Percentiles rank a stretch among this genome's conserved stretches.
These are phyloP conservation scores for Monomorium pharaonis DNA, from an alignment of 1,140 invertebrate species.

Conservation along the genomic window DNA sequence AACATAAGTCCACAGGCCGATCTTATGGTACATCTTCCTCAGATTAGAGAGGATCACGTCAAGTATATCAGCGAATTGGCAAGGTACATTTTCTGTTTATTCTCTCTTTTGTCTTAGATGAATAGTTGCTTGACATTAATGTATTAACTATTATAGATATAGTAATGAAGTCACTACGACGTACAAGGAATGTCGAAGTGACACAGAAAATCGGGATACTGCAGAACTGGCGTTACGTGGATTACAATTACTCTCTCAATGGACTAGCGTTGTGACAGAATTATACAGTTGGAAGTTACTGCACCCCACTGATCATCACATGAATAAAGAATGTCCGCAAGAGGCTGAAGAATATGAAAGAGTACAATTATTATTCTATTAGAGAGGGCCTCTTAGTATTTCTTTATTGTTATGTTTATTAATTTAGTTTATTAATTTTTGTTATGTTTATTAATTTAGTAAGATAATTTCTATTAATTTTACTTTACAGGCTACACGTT, in stretches of 20 bases:
- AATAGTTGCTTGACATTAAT: neutral
- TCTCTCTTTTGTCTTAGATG: neutral
- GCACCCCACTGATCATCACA: constrained; percentile 98
- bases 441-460: constrained; percentile 26
- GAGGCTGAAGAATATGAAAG: constrained; percentile 99
- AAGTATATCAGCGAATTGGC: constrained; percentile 99
- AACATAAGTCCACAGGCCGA: constrained; percentile 96
- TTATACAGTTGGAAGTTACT: constrained; percentile 99
- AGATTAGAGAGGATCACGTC: constrained; percentile 98
- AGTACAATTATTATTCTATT: constrained; percentile 84
- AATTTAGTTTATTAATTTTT: constrained; percentile 34
- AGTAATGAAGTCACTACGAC: constrained; percentile 92
- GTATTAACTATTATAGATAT: constrained; percentile 74
- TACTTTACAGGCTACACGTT: constrained; percentile 92
- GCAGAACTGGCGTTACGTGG: constrained; percentile 96
- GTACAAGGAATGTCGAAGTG: constrained; percentile 96
- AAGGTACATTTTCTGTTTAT: constrained; percentile 87
- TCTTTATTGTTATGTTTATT: constrained; percentile 31
- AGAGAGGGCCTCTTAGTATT: neutral
- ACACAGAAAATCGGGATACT: constrained; percentile 97
- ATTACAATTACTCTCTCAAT: constrained; percentile 96
- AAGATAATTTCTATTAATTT: constrained; percentile 41
- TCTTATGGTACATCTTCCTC: constrained; percentile 97
- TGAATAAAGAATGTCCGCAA: constrained; percentile 97
- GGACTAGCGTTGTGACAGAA: constrained; percentile 99